Evolutionary conservation across 2,888 invertebrate species (phyloP), one percentile per base, ranked within the genome.

Genomic region (Ennomos fuscantarius): DNA sequence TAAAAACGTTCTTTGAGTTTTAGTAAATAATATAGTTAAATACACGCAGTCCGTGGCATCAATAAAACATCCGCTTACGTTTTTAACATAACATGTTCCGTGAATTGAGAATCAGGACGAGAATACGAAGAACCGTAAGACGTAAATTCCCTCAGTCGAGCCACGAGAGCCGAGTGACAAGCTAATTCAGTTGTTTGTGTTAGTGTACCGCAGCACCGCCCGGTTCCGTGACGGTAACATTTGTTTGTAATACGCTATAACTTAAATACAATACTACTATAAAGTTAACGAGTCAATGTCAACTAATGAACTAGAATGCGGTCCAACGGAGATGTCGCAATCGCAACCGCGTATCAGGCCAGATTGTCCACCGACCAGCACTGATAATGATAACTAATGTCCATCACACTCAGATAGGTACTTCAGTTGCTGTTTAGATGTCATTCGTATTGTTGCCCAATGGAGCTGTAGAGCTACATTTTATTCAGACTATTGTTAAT

Each of bases 1-100:
- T 65, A 33, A 63, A 58, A 59, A 66, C 67, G 69, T 69, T 69
- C 55, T 68, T 57, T 53, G 57, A 60, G 62, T 56, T 55, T 69
- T 71, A 24, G 24, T 24, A 24, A 24, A 24, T 6, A 24, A 24
- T 24, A 59, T 47, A 44, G 33, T n/a, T 51, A 53, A 62, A 63
- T 52, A 63, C 47, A 57, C 54, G 48, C 36, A 10, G 40, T n/a
- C 31, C 35, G 42, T 11, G 48, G 8, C 35, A 31, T 41, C 53
- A 51, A 42, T 39, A 44, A 56, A 36, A 43, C 56, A 42, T 50
- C 44, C 50, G 45, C 62, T 49, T 31, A 53, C 36, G 43, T 39
- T 48, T 24, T 55, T 56, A 46, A 48, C 40, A 56, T 51, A 52
- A 51, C 49, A 61, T 61, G 62, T 55, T 55, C 37, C 11, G 58